Conservation (phyloP, 2,113 vertebrate species). For the Leptobrachium leishanense region DNA sequence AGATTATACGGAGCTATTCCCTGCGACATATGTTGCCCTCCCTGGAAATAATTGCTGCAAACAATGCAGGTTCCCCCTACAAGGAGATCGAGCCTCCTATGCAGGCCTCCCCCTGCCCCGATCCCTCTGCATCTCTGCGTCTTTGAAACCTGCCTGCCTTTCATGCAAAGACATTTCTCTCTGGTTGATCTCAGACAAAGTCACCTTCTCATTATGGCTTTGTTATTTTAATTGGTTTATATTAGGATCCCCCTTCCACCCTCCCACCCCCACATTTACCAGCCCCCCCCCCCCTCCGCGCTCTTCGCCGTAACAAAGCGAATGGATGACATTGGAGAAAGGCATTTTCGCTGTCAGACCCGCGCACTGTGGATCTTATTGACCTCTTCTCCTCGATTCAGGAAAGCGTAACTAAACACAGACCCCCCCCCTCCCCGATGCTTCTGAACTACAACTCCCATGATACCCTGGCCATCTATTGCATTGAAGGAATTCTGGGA, state of each 20-base stretch:
- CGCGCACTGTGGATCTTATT: not conserved
- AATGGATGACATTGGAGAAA: constrained; percentile 42
- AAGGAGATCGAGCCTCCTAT: not conserved
- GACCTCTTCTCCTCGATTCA: constrained; percentile 4
- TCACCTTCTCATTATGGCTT: constrained; percentile 48
- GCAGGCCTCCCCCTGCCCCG: constrained; percentile 1
- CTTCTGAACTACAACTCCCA: not conserved
- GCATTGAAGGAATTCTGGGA: no score
- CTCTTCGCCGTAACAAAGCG: constrained; percentile 18
- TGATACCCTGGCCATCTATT: not conserved
- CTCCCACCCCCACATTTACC: constrained; percentile 7
- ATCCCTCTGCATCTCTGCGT: constrained; percentile 23
- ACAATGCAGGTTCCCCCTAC: not conserved
- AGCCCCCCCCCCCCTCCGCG: not conserved
- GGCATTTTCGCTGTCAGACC: constrained; percentile 14
- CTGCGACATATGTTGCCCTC: not conserved
- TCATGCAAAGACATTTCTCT: constrained; percentile 43
- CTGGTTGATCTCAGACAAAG: constrained; percentile 45
- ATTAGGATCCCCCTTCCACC: constrained; percentile 37
- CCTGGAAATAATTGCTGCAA: not conserved
- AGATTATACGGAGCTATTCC: not conserved
- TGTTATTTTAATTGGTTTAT: constrained; percentile 50
- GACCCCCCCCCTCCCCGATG: no score
- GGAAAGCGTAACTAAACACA: not conserved
- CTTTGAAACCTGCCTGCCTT: constrained; percentile 43